Evolutionary conservation across 2,797 vertebrate genomes (phyloP).

Genomic region (Delichon dasypus): DNA sequence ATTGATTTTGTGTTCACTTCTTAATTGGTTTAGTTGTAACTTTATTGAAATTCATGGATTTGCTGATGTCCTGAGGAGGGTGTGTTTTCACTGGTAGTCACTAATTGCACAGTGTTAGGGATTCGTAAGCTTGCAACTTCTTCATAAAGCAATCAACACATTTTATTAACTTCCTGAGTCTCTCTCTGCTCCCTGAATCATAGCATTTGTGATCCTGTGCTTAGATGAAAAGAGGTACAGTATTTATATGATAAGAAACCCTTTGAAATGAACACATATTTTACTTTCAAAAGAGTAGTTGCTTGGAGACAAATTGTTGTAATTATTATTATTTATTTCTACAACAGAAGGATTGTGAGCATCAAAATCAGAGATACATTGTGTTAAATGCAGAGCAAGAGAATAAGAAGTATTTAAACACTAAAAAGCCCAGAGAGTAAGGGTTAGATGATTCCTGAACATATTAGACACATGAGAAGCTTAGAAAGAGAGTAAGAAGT

Average conservation of each 20-base stretch:
- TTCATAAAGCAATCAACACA: constrained; percentile 56
- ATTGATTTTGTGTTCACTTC: constrained; percentile 55
- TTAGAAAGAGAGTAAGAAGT: background rate
- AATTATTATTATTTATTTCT: constrained; percentile 17
- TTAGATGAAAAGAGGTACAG: background rate
- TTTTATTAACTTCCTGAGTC: constrained; percentile 45
- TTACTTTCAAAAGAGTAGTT: constrained; percentile 20
- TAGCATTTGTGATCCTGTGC: background rate
- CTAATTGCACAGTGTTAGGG: constrained; percentile 41
- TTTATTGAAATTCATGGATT: constrained; percentile 60
- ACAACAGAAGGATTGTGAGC: background rate
- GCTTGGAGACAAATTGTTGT: background rate
- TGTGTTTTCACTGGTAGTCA: constrained; percentile 27
- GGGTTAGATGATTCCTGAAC: background rate
- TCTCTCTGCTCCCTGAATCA: background rate
- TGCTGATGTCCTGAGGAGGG: constrained; percentile 49
- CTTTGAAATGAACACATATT: background rate
- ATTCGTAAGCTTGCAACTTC: constrained; percentile 36
- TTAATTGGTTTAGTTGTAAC: constrained; percentile 50
- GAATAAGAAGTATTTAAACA: background rate
- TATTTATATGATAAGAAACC: background rate
- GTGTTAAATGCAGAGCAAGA: background rate
- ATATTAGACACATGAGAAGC: rapidly evolving
- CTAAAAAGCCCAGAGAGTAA: background rate
- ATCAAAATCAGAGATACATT: background rate